These are phyloP conservation scores for Tapera naevia DNA, from an alignment of 2,797 vertebrate species.

Conservation along the genomic window DNA sequence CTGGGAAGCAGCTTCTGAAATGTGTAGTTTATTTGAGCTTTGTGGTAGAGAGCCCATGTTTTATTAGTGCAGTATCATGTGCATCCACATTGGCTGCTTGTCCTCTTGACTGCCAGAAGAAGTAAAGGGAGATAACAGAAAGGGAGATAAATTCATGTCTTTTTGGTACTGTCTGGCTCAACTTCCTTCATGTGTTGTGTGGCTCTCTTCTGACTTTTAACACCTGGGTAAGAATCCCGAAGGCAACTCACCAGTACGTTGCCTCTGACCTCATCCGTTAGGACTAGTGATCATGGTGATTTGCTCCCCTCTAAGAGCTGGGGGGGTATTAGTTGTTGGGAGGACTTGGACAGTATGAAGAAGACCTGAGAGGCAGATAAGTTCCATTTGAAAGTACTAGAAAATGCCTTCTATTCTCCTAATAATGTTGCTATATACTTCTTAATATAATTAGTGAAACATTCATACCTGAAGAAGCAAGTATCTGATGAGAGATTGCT, in stretches of 20 bases:
- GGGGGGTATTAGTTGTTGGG: neutral
- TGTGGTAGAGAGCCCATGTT: neutral
- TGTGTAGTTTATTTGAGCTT: neutral
- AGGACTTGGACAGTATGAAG: accelerated
- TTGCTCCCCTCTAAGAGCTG: neutral
- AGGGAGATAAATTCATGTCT: neutral
- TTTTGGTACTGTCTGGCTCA: neutral
- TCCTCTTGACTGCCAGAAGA: neutral
- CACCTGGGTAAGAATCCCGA: neutral
- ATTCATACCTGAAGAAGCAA: neutral
- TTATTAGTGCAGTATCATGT: neutral
- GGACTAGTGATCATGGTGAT: neutral
- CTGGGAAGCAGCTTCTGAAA: neutral
- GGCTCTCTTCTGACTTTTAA: neutral
- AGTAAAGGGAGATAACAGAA: neutral
- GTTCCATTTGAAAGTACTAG: neutral
- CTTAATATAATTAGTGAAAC: neutral
- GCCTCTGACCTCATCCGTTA: neutral
- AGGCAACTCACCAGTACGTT: neutral
- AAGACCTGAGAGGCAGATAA: neutral
- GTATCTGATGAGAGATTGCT: neutral
- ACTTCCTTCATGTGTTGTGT: neutral
- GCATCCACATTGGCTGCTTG: neutral
- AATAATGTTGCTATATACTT: neutral
- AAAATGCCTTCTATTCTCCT: neutral